Evolutionary conservation across 2,797 vertebrate species (phyloP).

Genomic region (Ispidina lecontei): DNA sequence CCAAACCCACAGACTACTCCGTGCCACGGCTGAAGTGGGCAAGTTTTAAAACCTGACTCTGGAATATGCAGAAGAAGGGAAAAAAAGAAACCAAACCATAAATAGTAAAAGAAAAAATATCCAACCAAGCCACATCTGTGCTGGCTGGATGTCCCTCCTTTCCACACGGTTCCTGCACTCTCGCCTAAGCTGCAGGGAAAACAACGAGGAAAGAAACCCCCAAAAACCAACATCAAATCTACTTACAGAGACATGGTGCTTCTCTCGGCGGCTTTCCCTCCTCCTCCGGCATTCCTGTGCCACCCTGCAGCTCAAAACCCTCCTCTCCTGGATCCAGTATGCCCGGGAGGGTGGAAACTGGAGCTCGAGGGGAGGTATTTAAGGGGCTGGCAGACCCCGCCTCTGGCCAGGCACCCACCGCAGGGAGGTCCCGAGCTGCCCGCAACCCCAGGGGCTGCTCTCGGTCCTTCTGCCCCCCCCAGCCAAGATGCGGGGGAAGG

Average conservation of each 20-base stretch:
- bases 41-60: neutral
- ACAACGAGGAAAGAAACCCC: neutral
- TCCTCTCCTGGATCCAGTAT: neutral
- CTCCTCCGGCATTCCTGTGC: slow-evolving; percentile 14
- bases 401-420: slow-evolving; percentile 5
- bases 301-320: neutral
- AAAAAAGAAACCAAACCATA: too few relatives aligned
- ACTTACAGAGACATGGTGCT: slow-evolving; percentile 69
- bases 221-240: neutral
- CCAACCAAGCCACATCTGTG: too few relatives aligned
- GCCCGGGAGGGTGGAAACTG: neutral
- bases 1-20: fast-evolving
- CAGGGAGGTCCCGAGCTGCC: neutral
- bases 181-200: neutral
- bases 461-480: neutral
- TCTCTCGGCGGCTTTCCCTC: neutral
- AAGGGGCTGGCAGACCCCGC: slow-evolving; percentile 38
- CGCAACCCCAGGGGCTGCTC: neutral
- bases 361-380: slow-evolving; percentile 22
- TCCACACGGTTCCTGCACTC: neutral
- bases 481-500: neutral
- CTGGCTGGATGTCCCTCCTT: neutral
- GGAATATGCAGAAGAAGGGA: neutral
- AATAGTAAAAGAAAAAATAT: neutral
- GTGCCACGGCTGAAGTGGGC: neutral